Conservation (phyloP, 2,888 invertebrate genomes). For the Notodonta ziczac region DNA sequence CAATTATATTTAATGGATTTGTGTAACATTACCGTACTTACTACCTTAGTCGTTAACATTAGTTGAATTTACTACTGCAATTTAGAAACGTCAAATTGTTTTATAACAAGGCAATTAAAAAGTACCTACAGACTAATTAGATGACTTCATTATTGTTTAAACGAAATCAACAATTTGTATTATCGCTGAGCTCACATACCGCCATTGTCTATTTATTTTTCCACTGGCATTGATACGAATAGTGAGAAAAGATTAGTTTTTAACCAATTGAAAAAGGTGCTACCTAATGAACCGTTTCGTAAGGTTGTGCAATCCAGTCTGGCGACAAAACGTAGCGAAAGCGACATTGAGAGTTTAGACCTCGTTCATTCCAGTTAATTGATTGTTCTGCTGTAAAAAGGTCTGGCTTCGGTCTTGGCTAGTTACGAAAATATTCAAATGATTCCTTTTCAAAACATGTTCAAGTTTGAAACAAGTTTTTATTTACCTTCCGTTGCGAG, state of each 20-base stretch:
- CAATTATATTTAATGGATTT: no score
- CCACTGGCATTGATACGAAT: slow-evolving; percentile 2
- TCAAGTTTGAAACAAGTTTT: background rate
- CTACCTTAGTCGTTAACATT: no score
- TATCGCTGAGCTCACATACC: no score
- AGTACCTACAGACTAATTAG: no score
- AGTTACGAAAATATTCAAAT: slow-evolving; percentile 2
- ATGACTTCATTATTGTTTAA: no score
- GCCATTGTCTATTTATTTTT: background rate
- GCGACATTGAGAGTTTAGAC: slow-evolving; percentile 6
- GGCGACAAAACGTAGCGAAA: background rate
- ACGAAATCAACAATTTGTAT: no score
- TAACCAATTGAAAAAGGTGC: slow-evolving; percentile 2
- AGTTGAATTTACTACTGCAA: no score
- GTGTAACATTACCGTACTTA: no score
- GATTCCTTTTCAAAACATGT: background rate
- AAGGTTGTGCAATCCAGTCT: background rate
- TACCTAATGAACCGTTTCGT: slow-evolving; percentile 1
- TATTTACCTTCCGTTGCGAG: no score
- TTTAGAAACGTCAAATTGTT: no score
- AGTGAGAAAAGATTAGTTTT: background rate
- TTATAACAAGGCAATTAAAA: no score
- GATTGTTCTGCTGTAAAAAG: background rate
- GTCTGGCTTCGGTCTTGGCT: background rate
- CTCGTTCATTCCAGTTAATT: slow-evolving; percentile 3